Conservation (phyloP, 2,113 vertebrate genomes). For the Dipodomys ordii region DNA sequence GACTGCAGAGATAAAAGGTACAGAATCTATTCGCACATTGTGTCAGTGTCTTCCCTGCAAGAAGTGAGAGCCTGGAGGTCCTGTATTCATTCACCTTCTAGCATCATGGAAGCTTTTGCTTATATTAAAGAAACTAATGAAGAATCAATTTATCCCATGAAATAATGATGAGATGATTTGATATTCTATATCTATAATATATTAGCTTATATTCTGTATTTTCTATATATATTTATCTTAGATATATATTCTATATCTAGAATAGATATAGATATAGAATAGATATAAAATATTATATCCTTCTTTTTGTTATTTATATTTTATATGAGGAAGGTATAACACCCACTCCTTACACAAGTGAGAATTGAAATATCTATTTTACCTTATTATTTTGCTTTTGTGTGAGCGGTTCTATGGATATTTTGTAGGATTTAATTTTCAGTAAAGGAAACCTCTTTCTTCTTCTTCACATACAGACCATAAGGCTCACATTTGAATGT, state of each 20-base stretch:
- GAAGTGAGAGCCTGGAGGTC: background rate
- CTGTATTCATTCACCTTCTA: background rate
- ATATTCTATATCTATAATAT: background rate
- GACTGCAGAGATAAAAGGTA: background rate
- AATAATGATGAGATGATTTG: background rate
- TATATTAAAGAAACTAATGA: background rate
- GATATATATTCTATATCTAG: no score
- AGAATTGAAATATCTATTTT: background rate
- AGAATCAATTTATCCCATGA: background rate
- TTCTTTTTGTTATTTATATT: background rate
- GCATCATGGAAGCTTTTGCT: background rate
- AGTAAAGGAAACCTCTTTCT: background rate
- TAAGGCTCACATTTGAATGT: background rate
- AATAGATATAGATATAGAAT: no score
- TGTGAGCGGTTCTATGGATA: background rate
- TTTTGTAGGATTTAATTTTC: background rate
- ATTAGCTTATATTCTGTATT: no score
- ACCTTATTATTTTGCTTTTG: background rate
- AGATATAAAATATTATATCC: background rate
- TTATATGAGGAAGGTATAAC: background rate
- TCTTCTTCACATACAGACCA: background rate
- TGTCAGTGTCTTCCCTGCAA: background rate
- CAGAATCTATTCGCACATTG: background rate
- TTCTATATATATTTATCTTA: no score
- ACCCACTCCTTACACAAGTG: background rate